Evolutionary conservation across 2,113 vertebrate species (phyloP), one percentile per base, ranked within the genome.

Genomic region (Orientallactaga bullata): DNA sequence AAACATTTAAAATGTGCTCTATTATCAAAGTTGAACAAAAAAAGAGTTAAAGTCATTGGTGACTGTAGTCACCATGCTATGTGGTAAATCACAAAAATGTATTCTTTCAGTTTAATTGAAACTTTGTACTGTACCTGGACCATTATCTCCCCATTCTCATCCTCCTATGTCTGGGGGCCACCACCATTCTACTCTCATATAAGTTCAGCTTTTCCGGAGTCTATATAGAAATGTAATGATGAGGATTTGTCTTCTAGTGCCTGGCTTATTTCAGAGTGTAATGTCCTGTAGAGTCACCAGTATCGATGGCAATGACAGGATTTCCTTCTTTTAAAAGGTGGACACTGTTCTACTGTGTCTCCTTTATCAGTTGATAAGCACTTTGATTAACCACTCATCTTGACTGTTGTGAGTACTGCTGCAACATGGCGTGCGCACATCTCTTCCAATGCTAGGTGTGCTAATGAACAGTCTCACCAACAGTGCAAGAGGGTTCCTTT

Each of bases 1-100:
- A 20, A 47, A 84, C 23, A 42, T 68, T 30, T 66, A 88, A 80
- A 93, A 73, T 88, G 69, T 60, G 68, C 24, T 85, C 77, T 77
- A 12, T 58, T 61, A 84, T 71, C 30, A 77, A 35, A 84, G 71
- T 47, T 17, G 37, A 69, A n/a, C n/a, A n/a, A 77, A 89, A 30
- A 37, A 18, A 37, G 15, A 3, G 16, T 63, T 30, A 66, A 66
- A 0, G 18, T 60, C 79, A 61, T 83, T 35, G 73, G 30, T 35
- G 8, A 35, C 42, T 69, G 23, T 69, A 76, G 51, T 39, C 60
- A 32, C 10, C 35, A 15, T 6, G 71, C 21, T 92, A 16, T 81
- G 39, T 66, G 72, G 20, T 47, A 86, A 63, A 86, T 72, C 21
- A 82, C 35, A 11, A 28, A 72, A 47, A 32, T 26, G 10, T 39